Percentiles rank a stretch among this genome's conserved stretches.
These are phyloP conservation scores for Drosophila siamana DNA, from an alignment of 2,888 invertebrate genomes.

Conservation along the genomic window DNA sequence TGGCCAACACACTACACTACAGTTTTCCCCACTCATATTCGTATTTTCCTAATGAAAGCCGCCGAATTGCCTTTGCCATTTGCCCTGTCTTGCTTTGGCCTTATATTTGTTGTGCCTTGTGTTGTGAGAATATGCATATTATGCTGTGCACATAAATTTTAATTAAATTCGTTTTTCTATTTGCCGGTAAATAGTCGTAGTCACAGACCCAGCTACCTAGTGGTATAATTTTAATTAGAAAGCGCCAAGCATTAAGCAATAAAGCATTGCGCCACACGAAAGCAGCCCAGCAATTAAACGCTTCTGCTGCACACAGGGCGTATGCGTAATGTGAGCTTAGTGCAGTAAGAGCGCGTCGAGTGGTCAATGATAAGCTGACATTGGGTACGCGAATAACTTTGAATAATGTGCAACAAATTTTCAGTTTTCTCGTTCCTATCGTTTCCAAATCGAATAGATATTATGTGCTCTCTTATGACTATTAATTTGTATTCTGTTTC, in stretches of 20 bases:
- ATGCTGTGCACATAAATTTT: slow-evolving; percentile 63
- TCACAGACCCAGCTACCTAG: slow-evolving; percentile 22
- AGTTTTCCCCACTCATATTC: slow-evolving; percentile 38
- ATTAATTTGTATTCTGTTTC: too few species aligned
- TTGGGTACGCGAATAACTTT: neutral
- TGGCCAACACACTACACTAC: slow-evolving; percentile 26
- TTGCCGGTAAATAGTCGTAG: slow-evolving; percentile 54
- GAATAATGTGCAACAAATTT: too few species aligned
- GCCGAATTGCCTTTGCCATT: slow-evolving; percentile 53
- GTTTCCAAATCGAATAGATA: too few species aligned
- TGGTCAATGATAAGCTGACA: slow-evolving; percentile 25
- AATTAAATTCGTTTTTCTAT: slow-evolving; percentile 78
- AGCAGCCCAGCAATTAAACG: slow-evolving; percentile 52
- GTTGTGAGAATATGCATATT: slow-evolving; percentile 26
- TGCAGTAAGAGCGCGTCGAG: slow-evolving; percentile 13
- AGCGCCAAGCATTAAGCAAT: slow-evolving; percentile 50
- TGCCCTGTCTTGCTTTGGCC: slow-evolving; percentile 16
- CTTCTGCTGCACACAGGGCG: slow-evolving; percentile 36
- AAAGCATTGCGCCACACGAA: slow-evolving; percentile 51
- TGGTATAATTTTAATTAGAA: slow-evolving; percentile 73
- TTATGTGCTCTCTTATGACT: too few species aligned
- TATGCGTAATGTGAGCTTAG: slow-evolving; percentile 49
- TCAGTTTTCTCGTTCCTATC: too few species aligned
- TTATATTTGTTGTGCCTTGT: slow-evolving; percentile 51
- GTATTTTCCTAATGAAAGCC: slow-evolving; percentile 59